Evolutionary conservation across 2,113 vertebrate species (phyloP).

Genomic region (Paedocypris sp.): DNA sequence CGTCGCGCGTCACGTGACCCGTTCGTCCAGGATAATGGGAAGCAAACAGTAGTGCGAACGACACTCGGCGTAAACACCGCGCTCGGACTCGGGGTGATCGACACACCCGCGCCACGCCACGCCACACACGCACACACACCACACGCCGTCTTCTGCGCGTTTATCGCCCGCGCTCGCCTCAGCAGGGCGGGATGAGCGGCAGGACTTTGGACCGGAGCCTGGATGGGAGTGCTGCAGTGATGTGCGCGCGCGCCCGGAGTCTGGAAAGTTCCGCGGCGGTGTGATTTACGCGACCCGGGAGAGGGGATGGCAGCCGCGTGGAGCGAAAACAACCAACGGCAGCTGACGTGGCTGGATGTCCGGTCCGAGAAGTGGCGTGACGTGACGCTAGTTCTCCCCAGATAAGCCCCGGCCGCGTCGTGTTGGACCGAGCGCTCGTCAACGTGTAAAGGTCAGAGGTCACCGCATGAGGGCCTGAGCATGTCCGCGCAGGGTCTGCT

Average conservation of each 20-base stretch:
- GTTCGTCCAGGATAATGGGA: constrained; percentile 61
- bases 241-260: constrained; percentile 30
- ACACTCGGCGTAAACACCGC: constrained; percentile 32
- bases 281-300: background rate
- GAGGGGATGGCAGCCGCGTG: background rate
- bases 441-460: constrained; percentile 1
- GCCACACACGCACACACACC: too few species aligned
- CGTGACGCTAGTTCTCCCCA: constrained; percentile 39
- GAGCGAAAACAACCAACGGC: background rate
- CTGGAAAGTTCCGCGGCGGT: constrained; percentile 32
- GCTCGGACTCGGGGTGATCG: constrained; percentile 5
- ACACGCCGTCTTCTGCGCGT: too few species aligned
- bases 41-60: constrained; percentile 58
- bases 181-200: background rate
- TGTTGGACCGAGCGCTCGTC: background rate
- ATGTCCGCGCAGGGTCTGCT: constrained; percentile 51
- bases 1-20: constrained; percentile 39
- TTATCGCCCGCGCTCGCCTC: too few species aligned
- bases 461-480: background rate
- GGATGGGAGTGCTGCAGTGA: constrained; percentile 20
- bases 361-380: constrained; percentile 36
- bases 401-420: too few species aligned
- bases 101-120: too few species aligned
- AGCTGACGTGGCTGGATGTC: constrained; percentile 17
- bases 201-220: constrained; percentile 3